phyloP scores from a whole-genome alignment of 2,888 invertebrate species.

The Sussaba pulchella region DNA sequence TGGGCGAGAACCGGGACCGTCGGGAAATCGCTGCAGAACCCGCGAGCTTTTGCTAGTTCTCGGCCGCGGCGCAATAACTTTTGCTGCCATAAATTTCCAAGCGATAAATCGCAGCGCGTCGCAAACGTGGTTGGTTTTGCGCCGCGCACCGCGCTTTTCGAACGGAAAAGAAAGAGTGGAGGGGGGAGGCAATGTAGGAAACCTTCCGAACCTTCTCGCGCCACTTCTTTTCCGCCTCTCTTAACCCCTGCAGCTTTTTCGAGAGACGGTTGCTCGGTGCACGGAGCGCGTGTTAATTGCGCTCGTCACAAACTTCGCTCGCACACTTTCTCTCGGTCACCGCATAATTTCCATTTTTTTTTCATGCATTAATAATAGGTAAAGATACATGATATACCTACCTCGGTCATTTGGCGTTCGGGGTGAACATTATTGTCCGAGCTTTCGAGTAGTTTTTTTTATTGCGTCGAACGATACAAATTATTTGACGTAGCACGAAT shows the following conservation, averaged over 20 bases:
- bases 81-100: slow-evolving; percentile 70
- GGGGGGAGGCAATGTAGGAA: no score
- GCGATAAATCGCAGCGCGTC: slow-evolving; percentile 68
- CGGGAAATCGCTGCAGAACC: slow-evolving; percentile 53
- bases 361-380: slow-evolving; percentile 17
- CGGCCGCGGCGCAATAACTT: slow-evolving; percentile 73
- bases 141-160: slow-evolving; percentile 12
- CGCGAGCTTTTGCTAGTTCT: slow-evolving; percentile 16
- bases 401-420: background rate
- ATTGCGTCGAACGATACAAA: slow-evolving; percentile 2
- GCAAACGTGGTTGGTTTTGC: slow-evolving; percentile 27
- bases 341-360: slow-evolving; percentile 40
- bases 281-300: slow-evolving; percentile 64
- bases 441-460: background rate
- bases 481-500: background rate
- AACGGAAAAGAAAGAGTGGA: slow-evolving; percentile 23
- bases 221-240: slow-evolving; percentile 41
- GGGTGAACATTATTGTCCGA: background rate
- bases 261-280: background rate
- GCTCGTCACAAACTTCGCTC: slow-evolving; percentile 63
- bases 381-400: background rate
- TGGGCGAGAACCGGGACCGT: slow-evolving; percentile 64
- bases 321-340: slow-evolving; percentile 44
- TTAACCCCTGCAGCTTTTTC: slow-evolving; percentile 14
- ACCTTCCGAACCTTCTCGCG: no score